A percentile compares a stretch with the other conserved stretches of the same genome.
Conservation (phyloP, 2,888 invertebrate species). For the Rotaria socialis region DNA sequence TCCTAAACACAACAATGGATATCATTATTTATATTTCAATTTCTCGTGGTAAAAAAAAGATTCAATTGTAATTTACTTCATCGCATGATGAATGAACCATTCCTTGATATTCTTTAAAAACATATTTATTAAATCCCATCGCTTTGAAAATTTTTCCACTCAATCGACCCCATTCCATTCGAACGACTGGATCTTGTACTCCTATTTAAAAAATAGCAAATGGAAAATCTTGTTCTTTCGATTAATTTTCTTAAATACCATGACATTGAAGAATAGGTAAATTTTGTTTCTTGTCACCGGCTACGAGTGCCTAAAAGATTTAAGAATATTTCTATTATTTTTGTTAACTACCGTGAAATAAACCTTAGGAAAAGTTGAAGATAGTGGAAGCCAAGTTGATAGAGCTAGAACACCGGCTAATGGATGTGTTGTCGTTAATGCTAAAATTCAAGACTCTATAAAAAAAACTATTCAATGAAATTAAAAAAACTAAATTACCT, state of each 20-base stretch:
- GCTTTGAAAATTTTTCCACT: conserved; percentile 76
- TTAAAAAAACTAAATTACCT: not conserved
- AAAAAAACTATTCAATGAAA: no score
- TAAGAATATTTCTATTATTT: not conserved
- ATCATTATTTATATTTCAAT: no score
- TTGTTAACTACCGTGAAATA: not conserved
- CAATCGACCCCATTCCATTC: conserved; percentile 84
- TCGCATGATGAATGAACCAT: conserved; percentile 82
- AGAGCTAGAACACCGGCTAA: conserved; percentile 83
- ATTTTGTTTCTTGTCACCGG: conserved; percentile 5
- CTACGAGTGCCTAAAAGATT: not conserved
- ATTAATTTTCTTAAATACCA: not conserved
- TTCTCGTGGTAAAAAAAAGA: not conserved
- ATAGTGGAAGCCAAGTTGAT: conserved; percentile 88
- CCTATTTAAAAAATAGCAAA: not conserved
- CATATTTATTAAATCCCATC: conserved; percentile 64
- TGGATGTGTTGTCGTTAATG: conserved; percentile 74
- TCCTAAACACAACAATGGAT: not conserved
- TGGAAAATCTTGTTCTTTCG: no score
- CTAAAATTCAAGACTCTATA: conserved; percentile 62
- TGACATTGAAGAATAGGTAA: not conserved
- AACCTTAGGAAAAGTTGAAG: conserved; percentile 63
- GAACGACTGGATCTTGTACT: conserved; percentile 78
- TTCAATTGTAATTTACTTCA: conserved; percentile 62
- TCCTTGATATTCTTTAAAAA: conserved; percentile 76